Conservation (phyloP, 1,140 invertebrate species). For the Drosophila subobscura region DNA sequence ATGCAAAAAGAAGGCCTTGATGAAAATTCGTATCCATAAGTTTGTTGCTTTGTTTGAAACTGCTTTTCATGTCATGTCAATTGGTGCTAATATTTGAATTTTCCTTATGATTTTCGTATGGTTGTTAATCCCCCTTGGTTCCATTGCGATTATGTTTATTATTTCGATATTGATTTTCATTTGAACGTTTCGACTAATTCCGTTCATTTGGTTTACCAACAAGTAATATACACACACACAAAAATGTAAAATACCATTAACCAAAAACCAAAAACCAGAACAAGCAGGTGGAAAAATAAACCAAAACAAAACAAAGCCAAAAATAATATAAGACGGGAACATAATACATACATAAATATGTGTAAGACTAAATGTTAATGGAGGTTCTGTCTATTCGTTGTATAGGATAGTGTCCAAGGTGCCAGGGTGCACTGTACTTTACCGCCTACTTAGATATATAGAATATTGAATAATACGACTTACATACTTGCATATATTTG, state of each 20-base stretch:
- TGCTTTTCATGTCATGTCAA: conserved; percentile 56
- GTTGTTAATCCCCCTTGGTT: conserved; percentile 14
- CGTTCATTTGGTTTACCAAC: conserved; percentile 5
- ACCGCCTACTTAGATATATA: conserved; percentile 28
- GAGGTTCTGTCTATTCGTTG: conserved; percentile 6
- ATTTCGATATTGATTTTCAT: conserved; percentile 25
- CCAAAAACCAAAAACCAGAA: conserved; percentile 48
- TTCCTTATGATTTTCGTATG: conserved; percentile 14
- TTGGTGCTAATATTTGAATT: conserved; percentile 45
- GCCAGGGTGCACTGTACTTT: conserved; percentile 15
- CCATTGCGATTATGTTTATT: conserved; percentile 20
- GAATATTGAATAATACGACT: too few relatives aligned
- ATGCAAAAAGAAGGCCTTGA: conserved; percentile 5
- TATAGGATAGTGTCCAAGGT: conserved; percentile 18
- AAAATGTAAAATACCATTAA: conserved; percentile 78
- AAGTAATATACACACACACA: conserved; percentile 65
- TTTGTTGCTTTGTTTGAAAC: conserved; percentile 61
- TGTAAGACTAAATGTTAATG: conserved; percentile 37
- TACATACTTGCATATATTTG: neutral
- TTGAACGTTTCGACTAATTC: conserved; percentile 34
- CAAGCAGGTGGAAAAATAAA: conserved; percentile 1
- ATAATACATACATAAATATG: conserved; percentile 7
- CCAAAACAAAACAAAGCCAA: conserved; percentile 23
- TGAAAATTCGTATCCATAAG: conserved; percentile 26
- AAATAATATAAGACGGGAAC: conserved; percentile 10